Evolutionary conservation across 1,140 invertebrate species (phyloP).

Genomic region (Ericerus pela): DNA sequence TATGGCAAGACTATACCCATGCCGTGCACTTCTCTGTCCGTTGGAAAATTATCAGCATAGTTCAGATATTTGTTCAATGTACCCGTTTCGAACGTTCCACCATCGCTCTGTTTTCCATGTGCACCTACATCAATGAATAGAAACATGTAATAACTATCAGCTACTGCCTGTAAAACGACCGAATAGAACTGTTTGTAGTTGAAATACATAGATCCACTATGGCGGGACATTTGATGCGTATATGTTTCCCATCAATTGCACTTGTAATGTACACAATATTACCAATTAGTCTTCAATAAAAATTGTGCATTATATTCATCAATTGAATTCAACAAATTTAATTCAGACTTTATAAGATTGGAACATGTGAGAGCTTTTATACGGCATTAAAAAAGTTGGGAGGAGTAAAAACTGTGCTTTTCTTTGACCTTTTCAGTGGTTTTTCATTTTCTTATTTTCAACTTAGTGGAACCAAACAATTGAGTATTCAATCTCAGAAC

Average conservation of each 20-base stretch:
- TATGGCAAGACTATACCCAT: slow-evolving; percentile 17
- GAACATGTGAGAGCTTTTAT: no score
- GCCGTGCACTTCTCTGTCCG: neutral
- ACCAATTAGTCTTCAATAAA: no score
- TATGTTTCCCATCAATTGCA: slow-evolving; percentile 37
- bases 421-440: no score
- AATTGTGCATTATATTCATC: no score
- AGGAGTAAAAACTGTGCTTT: no score
- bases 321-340: no score
- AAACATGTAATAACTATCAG: slow-evolving; percentile 28
- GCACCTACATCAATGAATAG: slow-evolving; percentile 25
- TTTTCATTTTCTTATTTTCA: no score
- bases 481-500: no score
- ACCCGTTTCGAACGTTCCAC: slow-evolving; percentile 8
- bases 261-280: no score
- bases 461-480: no score
- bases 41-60: neutral
- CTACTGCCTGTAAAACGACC: slow-evolving; percentile 31
- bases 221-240: slow-evolving; percentile 28
- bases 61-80: slow-evolving; percentile 1
- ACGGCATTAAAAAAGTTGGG: no score
- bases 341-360: no score
- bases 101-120: slow-evolving; percentile 21
- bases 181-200: slow-evolving; percentile 37
- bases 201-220: slow-evolving; percentile 30